Evolutionary conservation across 2,797 vertebrate genomes (phyloP), one percentile per base, ranked within the genome.

Genomic region (Thalassophryne amazonica): DNA sequence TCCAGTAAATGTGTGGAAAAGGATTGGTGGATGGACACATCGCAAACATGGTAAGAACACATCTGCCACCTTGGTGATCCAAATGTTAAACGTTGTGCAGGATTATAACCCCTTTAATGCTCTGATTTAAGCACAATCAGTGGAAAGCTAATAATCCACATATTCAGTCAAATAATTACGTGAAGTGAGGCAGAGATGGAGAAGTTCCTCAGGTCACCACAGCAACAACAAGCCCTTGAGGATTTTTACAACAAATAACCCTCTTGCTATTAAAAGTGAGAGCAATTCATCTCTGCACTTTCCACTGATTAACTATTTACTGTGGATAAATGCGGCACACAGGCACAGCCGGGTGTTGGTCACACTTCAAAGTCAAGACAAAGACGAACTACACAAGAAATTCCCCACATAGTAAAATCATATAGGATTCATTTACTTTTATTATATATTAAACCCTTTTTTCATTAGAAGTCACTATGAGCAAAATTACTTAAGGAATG

Each of bases 131-230:
- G n/a, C n/a, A n/a, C n/a, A n/a, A n/a, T n/a, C n/a, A n/a, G 25
- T 15, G 17, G 5, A 29, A 16, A 7, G 15, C 27, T 69, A 60
- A 71, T 75, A 82, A 79, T 70, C 47, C 34, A 73, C 43, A 69
- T 69, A 86, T 84, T 85, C 72, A 83, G 64, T 24, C 30, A 56
- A 50, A 55, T 47, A 47, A 63, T 69, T 58, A 37, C 34, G 39
- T 20, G 37, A 13, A 33, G 23, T 21, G 27, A 60, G 46, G 50
- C 36, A 27, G 54, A 37, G 16, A 55, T 38, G 11, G 27, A 52
- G 60, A 43, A 35, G 39, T 57, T 70, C 10, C 4, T 11, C 40
- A 32, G 14, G 17, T 38, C 70, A 73, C 75, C 65, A 76, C 38
- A 52, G 50, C 27, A 43, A 36, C 24, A 53, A 30, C 41, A 51